Conservation (phyloP, 2,888 invertebrate genomes). For the Caenorhabditis sulstoni region DNA sequence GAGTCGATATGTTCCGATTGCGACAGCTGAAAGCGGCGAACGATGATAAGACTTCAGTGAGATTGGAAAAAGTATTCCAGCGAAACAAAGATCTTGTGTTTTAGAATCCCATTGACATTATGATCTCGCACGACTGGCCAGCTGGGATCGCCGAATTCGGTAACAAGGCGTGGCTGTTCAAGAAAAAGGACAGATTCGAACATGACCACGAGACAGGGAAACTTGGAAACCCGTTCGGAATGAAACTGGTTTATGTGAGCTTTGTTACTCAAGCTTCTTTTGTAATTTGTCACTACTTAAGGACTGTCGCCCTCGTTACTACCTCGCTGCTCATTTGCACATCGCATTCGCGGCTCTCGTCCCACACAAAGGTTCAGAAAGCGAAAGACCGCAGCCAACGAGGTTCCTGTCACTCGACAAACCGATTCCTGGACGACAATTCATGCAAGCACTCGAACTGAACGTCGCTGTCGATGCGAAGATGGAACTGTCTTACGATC, state of each 20-base stretch:
- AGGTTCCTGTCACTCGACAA: slow-evolving; percentile 83
- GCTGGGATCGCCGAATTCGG: slow-evolving; percentile 90
- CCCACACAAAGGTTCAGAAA: slow-evolving; percentile 83
- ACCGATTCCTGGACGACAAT: slow-evolving; percentile 91
- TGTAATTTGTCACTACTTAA: too few relatives aligned
- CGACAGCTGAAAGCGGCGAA: slow-evolving; percentile 85
- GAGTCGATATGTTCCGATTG: slow-evolving; percentile 90
- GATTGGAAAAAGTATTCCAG: not conserved
- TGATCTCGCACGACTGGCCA: slow-evolving; percentile 98
- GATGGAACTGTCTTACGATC: slow-evolving; percentile 86
- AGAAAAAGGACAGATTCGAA: slow-evolving; percentile 81
- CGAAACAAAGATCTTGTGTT: not conserved
- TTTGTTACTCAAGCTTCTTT: too few relatives aligned
- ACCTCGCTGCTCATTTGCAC: slow-evolving; percentile 98
- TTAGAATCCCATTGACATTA: slow-evolving; percentile 86
- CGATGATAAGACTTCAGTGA: slow-evolving; percentile 57
- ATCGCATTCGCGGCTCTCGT: slow-evolving; percentile 94
- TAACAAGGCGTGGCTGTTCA: slow-evolving; percentile 83
- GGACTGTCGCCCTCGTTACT: slow-evolving; percentile 89
- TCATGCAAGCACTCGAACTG: slow-evolving; percentile 85
- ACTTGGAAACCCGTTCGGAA: slow-evolving; percentile 91
- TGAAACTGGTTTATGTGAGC: slow-evolving; percentile 86
- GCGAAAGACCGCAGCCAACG: slow-evolving; percentile 63
- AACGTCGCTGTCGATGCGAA: slow-evolving; percentile 67
- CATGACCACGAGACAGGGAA: slow-evolving; percentile 89